Percentiles rank a stretch among this genome's conserved stretches.
Conservation (phyloP, 2,888 invertebrate species). For the Heliothis peltigera region DNA sequence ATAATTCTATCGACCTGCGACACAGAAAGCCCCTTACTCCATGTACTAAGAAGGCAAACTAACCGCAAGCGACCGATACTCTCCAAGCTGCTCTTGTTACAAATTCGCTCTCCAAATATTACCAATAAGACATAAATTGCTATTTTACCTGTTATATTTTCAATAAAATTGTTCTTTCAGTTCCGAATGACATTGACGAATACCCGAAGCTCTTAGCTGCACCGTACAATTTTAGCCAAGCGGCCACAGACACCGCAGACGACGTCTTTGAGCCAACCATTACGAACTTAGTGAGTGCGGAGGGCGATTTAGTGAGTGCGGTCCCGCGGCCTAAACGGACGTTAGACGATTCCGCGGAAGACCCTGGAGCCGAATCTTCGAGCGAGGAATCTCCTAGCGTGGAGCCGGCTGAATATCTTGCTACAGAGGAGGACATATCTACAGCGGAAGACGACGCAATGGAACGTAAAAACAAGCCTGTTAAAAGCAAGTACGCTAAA, state of each 20-base stretch:
- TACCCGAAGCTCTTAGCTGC: constrained; percentile 25
- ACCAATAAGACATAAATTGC: too few species aligned
- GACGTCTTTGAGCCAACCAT: constrained; percentile 41
- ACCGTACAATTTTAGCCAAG: constrained; percentile 12
- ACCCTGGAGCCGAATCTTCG: constrained; percentile 11
- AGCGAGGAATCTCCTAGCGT: constrained; percentile 32
- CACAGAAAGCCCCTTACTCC: not conserved
- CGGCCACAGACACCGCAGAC: constrained; percentile 33
- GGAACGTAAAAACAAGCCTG: constrained; percentile 33
- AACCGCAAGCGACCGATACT: not conserved
- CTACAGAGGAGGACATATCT: constrained; percentile 34
- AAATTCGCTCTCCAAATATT: not conserved
- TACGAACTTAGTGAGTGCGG: constrained; percentile 9
- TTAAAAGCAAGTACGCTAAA: constrained; percentile 41
- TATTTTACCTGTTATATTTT: too few species aligned
- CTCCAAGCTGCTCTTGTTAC: not conserved
- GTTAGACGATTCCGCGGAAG: constrained; percentile 30
- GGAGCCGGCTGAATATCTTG: constrained; percentile 34
- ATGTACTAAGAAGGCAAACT: not conserved
- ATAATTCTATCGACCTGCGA: not conserved
- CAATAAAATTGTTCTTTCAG: too few species aligned
- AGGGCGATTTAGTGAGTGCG: constrained; percentile 11
- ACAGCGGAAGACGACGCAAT: constrained; percentile 27
- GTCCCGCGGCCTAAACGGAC: not conserved
- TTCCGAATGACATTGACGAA: constrained; percentile 41